These are phyloP conservation scores for Pterophyllum scalare DNA, from an alignment of 2,113 vertebrate genomes.

Conservation along the genomic window DNA sequence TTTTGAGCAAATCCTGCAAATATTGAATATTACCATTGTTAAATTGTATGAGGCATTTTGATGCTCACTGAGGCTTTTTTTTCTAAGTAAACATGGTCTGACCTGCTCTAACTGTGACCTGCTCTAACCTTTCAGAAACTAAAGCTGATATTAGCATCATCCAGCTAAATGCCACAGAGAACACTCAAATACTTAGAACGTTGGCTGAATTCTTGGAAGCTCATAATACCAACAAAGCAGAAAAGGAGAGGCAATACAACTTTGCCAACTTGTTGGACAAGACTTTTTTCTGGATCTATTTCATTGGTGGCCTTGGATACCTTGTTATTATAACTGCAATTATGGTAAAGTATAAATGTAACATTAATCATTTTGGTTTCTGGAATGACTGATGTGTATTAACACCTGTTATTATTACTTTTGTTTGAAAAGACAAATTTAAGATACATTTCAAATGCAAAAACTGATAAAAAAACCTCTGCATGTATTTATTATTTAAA, in stretches of 20 bases:
- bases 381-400: conserved; percentile 32
- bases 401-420: not conserved
- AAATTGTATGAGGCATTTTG: not conserved
- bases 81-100: not conserved
- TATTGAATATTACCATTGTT: not conserved
- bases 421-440: not conserved
- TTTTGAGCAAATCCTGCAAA: not conserved
- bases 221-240: not conserved
- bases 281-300: conserved; percentile 66
- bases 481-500: not conserved
- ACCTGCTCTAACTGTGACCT: not conserved
- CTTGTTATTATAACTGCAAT: conserved; percentile 22
- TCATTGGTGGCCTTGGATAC: conserved; percentile 31
- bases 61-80: not conserved
- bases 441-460: not conserved
- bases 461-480: not conserved
- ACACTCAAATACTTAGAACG: conserved; percentile 42
- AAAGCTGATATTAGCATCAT: conserved; percentile 37
- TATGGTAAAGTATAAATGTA: conserved; percentile 11
- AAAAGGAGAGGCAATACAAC: not conserved
- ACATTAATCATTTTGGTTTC: conserved; percentile 66
- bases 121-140: conserved; percentile 25
- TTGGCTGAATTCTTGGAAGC: conserved; percentile 65
- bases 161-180: not conserved
- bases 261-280: conserved; percentile 67